Conservation (phyloP, 2,888 invertebrate species). For the Chouioia cunea region DNA sequence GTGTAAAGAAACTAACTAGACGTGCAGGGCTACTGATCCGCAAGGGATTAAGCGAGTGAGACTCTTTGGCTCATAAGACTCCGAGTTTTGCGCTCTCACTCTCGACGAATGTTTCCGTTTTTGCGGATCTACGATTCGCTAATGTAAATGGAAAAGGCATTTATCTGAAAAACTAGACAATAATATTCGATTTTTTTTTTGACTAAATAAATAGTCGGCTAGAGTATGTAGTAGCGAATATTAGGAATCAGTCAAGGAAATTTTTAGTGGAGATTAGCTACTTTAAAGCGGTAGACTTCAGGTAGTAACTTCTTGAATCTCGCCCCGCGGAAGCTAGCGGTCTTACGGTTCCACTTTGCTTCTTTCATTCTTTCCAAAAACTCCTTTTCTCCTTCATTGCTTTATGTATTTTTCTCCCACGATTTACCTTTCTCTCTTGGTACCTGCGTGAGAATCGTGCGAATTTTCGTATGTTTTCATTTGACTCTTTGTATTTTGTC, state of each 20-base stretch:
- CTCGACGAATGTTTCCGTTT: constrained; percentile 23
- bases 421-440: constrained; percentile 28
- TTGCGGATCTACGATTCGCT: constrained; percentile 28
- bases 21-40: constrained; percentile 34
- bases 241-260: constrained; percentile 20
- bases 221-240: neutral
- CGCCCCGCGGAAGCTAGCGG: constrained; percentile 32
- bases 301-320: constrained; percentile 36
- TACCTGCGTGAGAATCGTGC: constrained; percentile 12
- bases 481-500: no score
- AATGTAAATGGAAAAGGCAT: no score
- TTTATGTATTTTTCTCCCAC: constrained; percentile 21
- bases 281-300: constrained; percentile 30
- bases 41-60: constrained; percentile 32
- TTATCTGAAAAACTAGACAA: no score
- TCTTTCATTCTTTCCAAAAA: constrained; percentile 20
- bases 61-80: constrained; percentile 13
- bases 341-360: constrained; percentile 38
- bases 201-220: no score
- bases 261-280: constrained; percentile 9
- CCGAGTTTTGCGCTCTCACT: constrained; percentile 3
- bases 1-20: constrained; percentile 39
- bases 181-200: no score
- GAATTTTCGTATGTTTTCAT: neutral
- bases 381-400: neutral